Evolutionary conservation across 1,140 invertebrate species (phyloP).

Genomic region (Drosophila mayri): DNA sequence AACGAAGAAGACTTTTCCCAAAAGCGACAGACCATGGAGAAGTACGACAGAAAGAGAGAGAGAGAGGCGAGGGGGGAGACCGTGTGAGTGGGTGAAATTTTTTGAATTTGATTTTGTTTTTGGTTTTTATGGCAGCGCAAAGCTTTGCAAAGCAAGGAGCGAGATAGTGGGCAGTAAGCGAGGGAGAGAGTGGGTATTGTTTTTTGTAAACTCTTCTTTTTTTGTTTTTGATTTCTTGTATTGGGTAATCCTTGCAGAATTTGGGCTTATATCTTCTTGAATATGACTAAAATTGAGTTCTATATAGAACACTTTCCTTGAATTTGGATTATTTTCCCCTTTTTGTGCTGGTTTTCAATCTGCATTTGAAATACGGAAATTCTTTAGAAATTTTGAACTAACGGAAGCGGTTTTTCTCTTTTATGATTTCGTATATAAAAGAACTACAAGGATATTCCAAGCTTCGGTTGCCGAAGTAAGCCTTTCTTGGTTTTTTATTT

Average conservation of each 20-base stretch:
- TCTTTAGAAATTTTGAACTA: too few species aligned
- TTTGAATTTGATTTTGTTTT: conserved; percentile 1
- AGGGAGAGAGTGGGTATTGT: neutral
- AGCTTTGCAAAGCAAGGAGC: conserved; percentile 21
- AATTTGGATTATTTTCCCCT: neutral
- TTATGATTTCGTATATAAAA: neutral
- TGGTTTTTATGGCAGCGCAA: conserved; percentile 10
- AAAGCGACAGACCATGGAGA: conserved; percentile 17
- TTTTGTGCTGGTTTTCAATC: neutral
- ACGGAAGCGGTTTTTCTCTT: neutral
- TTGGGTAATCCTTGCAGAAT: conserved; percentile 16
- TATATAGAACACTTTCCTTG: neutral
- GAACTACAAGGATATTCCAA: conserved; percentile 17
- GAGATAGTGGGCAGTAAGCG: conserved; percentile 15
- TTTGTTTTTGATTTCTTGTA: conserved; percentile 8
- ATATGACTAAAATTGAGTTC: neutral
- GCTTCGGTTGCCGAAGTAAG: conserved; percentile 22
- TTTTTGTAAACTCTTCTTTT: neutral
- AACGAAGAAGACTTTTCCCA: conserved; percentile 16
- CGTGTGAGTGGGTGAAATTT: conserved; percentile 14
- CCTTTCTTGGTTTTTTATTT: conserved; percentile 7
- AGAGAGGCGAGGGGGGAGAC: neutral
- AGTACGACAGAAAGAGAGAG: conserved; percentile 20
- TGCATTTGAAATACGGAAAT: too few species aligned
- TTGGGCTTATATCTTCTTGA: neutral